These are phyloP conservation scores for Junco hyemalis DNA, from an alignment of 2,113 vertebrate species.

Conservation along the genomic window DNA sequence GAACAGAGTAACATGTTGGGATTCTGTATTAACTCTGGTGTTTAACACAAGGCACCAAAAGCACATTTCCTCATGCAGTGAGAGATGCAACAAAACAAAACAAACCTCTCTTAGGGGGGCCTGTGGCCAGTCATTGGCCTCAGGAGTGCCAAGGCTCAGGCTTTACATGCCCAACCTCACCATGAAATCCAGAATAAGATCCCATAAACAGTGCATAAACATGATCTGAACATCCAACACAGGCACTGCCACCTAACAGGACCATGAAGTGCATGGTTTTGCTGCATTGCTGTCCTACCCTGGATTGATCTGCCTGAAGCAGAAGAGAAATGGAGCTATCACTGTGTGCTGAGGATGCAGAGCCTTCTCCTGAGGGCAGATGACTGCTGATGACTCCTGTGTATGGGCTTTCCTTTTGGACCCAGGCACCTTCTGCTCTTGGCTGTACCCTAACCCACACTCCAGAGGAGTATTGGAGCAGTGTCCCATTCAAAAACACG, in stretches of 20 bases:
- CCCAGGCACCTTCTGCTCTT: background rate
- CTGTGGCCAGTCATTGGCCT: background rate
- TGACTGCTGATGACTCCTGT: background rate
- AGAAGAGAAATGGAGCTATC: background rate
- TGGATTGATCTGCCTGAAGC: background rate
- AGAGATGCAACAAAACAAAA: background rate
- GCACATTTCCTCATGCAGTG: background rate
- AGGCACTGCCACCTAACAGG: background rate
- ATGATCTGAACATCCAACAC: background rate
- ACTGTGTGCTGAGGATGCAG: background rate
- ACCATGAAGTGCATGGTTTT: background rate
- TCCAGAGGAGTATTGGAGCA: background rate
- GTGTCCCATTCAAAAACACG: background rate
- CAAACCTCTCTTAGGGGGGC: rapidly evolving
- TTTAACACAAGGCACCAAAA: background rate
- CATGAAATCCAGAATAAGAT: background rate
- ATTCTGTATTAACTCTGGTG: background rate
- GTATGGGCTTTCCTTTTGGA: background rate
- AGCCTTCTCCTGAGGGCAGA: background rate
- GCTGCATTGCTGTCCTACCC: background rate
- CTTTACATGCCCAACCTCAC: background rate
- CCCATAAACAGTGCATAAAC: background rate
- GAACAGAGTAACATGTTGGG: background rate
- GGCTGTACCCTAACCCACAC: background rate
- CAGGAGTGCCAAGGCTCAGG: background rate